Evolutionary conservation across 2,113 vertebrate genomes (phyloP).

Genomic region (Aegithalos caudatus): DNA sequence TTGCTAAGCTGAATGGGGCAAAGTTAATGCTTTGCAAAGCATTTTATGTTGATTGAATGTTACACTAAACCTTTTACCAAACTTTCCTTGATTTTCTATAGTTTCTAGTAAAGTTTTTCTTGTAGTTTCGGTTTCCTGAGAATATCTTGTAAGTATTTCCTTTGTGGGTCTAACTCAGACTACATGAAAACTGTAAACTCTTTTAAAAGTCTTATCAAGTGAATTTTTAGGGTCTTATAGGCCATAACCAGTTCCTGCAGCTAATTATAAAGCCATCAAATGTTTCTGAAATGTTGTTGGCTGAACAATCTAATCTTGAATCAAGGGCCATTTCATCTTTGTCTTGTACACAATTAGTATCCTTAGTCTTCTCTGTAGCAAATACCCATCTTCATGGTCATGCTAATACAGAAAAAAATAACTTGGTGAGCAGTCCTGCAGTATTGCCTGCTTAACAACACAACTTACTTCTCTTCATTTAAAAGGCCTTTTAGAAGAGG

Average conservation of each 20-base stretch:
- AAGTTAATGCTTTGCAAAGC: neutral
- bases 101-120: neutral
- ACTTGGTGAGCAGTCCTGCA: neutral
- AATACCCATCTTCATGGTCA: neutral
- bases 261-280: neutral
- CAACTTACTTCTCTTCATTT: neutral
- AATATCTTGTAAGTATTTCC: neutral
- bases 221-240: neutral
- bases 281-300: neutral
- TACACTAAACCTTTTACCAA: neutral
- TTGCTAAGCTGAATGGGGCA: neutral
- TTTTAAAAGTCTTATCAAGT: neutral
- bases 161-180: neutral
- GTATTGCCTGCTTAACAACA: neutral
- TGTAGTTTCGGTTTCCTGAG: neutral
- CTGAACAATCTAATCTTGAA: neutral
- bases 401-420: neutral
- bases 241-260: neutral
- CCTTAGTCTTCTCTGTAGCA: neutral
- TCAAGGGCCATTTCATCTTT: neutral
- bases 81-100: neutral
- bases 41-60: neutral
- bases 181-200: neutral
- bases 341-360: neutral
- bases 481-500: neutral